These are phyloP conservation scores for Drosophila mayri DNA, from an alignment of 1,140 invertebrate genomes.

Conservation along the genomic window DNA sequence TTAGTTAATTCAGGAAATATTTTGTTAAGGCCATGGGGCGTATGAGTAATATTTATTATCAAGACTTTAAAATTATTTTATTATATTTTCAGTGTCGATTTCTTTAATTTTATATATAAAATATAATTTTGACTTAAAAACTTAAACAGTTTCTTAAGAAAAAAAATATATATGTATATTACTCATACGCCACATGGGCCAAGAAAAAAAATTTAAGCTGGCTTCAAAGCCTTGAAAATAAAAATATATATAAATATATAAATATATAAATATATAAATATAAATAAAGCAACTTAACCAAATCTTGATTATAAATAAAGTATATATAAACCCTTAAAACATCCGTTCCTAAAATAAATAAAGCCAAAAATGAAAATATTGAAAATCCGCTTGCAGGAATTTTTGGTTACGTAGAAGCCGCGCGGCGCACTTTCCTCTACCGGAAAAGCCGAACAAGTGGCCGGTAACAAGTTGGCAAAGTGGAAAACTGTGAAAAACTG, in stretches of 20 bases:
- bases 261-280: too few species aligned
- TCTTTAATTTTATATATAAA: too few species aligned
- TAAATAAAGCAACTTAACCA: not conserved
- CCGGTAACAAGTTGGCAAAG: slow-evolving; percentile 32
- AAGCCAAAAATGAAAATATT: not conserved
- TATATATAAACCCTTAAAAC: not conserved
- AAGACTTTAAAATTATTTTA: not conserved
- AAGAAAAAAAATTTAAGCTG: rapidly evolving
- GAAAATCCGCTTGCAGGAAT: not conserved
- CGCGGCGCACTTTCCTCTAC: not conserved
- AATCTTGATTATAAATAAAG: not conserved
- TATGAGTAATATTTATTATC: not conserved
- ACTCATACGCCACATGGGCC: not conserved
- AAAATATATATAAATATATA: not conserved
- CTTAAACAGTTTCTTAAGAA: too few species aligned
- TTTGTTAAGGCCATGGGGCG: not conserved
- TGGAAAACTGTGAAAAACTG: slow-evolving; percentile 17
- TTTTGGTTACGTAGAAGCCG: slow-evolving; percentile 14
- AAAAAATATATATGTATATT: not conserved
- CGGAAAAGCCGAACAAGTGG: slow-evolving; percentile 39
- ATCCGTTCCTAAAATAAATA: not conserved
- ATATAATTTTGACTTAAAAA: too few species aligned
- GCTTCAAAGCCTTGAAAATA: too few species aligned
- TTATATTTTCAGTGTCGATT: not conserved
- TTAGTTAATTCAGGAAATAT: not conserved